Evolutionary conservation across 1,140 invertebrate genomes (phyloP), one percentile per base, ranked within the genome.

Genomic region (Brachionus paranguensis): DNA sequence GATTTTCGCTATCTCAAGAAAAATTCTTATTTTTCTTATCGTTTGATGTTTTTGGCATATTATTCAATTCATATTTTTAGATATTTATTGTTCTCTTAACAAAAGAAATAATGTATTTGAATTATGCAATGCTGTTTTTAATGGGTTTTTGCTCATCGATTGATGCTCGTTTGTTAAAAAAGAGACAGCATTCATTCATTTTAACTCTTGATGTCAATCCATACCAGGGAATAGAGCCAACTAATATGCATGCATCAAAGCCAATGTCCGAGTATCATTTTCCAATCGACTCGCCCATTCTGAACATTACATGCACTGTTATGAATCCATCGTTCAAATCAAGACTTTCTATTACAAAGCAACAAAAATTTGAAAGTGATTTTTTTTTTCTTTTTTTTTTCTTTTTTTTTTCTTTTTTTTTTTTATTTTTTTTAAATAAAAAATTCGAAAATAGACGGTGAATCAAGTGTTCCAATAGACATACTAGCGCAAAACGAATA

Each of bases 351-450:
- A 81, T 81, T 0, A 81, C 78, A 8, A 60, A 68, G 20, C 53
- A 81, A 47, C 78, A 81, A 68, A 81, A 45, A 60, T 68, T 81
- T 68, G 60, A 81, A 27, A 37, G 78, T 81, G 12, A 79, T 10
- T 60, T 55, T 65, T 79, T 79, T 37, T 37, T 7, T 29, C 3
- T 2, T 29, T 29, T 81, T 81, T 37, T 6, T 79, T 41, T 24
- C 41, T 60, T 60, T 81, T 60, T 29, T 29, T 78, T 8, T 27
- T 50, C 1, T 33, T 12, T 33, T 37, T 37, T 37, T 37, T 7
- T 37, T 37, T 5, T 7, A 37, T 37, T 37, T 37, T 7, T 37
- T 37, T 37, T 6, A 37, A 37, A 7, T 7, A 37, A 37, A 37
- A 37, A 37, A 0, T 37, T 37, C 0, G 3, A 37, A 37, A 7